Evolutionary conservation across 2,113 vertebrate genomes (phyloP).

Genomic region (Esox niger): DNA sequence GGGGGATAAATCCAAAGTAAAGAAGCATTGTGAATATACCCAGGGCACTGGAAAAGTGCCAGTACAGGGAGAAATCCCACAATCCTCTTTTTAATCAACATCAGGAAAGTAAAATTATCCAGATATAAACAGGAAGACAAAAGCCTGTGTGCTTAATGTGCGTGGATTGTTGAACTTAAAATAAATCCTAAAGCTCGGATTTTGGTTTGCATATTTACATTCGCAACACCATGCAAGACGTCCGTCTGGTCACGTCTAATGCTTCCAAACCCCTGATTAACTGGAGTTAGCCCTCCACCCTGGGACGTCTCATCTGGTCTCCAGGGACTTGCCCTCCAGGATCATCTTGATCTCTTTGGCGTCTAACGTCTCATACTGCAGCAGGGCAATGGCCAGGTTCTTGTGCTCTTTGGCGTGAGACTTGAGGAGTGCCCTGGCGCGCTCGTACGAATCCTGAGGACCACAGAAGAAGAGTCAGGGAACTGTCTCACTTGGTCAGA

Average conservation of each 20-base stretch:
- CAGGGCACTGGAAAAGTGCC: no score
- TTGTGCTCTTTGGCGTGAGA: slow-evolving; percentile 92
- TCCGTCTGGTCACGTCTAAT: slow-evolving; percentile 1
- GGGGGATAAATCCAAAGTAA: background rate
- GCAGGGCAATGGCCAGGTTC: slow-evolving; percentile 90
- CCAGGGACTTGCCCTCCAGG: slow-evolving; percentile 89
- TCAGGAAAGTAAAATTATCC: no score
- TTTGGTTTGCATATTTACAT: slow-evolving; percentile 45
- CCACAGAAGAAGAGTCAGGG: background rate
- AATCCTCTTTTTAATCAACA: no score
- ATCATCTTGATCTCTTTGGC: slow-evolving; percentile 96
- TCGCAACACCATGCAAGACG: slow-evolving; percentile 13
- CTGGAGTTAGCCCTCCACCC: slow-evolving; percentile 9
- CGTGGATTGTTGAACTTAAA: background rate
- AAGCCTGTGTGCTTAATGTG: background rate
- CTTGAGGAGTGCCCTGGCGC: slow-evolving; percentile 89
- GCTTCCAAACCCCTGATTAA: slow-evolving; percentile 32
- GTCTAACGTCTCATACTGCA: slow-evolving; percentile 94
- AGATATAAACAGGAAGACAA: background rate
- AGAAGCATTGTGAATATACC: background rate
- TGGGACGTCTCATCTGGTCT: slow-evolving; percentile 80
- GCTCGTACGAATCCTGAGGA: slow-evolving; percentile 90
- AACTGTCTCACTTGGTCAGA: background rate
- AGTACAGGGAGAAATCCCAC: no score
- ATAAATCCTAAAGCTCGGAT: background rate